A percentile compares a stretch with the other conserved stretches of the same genome.
phyloP scores from a whole-genome alignment of 1,140 invertebrate genomes.

The Atta texana region DNA sequence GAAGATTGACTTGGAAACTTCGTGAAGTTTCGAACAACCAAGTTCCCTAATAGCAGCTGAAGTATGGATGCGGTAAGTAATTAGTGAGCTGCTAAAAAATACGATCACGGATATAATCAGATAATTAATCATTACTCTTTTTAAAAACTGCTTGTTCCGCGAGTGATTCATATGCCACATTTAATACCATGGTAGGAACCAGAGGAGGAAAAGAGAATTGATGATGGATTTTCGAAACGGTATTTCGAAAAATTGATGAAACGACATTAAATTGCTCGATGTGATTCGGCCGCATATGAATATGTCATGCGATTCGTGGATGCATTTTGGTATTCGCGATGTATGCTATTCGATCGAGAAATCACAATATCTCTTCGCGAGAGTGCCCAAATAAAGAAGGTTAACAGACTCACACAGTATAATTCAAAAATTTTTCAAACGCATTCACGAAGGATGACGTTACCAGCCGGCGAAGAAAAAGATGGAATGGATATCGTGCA shows the following conservation, averaged over 20 bases:
- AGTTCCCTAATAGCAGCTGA: slow-evolving; percentile 36
- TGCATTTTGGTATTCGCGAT: slow-evolving; percentile 27
- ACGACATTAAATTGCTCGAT: slow-evolving; percentile 23
- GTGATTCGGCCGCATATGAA: slow-evolving; percentile 37
- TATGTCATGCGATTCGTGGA: slow-evolving; percentile 25
- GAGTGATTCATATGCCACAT: slow-evolving; percentile 12
- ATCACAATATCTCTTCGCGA: slow-evolving; percentile 9
- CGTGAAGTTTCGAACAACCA: slow-evolving; percentile 6
- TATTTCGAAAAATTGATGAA: slow-evolving; percentile 51
- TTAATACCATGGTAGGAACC: slow-evolving; percentile 21
- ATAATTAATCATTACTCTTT: slow-evolving; percentile 43
- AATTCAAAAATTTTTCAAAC: slow-evolving; percentile 55
- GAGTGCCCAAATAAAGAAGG: background rate
- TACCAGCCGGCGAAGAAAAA: slow-evolving; percentile 14
- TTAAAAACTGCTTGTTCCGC: slow-evolving; percentile 11
- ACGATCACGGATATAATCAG: slow-evolving; percentile 27
- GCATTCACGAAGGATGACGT: slow-evolving; percentile 16
- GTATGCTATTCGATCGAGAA: slow-evolving; percentile 10
- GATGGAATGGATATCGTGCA: slow-evolving; percentile 37
- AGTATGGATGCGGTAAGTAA: slow-evolving; percentile 33
- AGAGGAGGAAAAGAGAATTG: background rate
- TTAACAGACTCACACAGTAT: slow-evolving; percentile 30
- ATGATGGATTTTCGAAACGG: slow-evolving; percentile 21
- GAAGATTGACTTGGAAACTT: slow-evolving; percentile 45
- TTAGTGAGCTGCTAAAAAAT: slow-evolving; percentile 33